Conservation (phyloP, 1,140 invertebrate species). For the Aphelinus certus region DNA sequence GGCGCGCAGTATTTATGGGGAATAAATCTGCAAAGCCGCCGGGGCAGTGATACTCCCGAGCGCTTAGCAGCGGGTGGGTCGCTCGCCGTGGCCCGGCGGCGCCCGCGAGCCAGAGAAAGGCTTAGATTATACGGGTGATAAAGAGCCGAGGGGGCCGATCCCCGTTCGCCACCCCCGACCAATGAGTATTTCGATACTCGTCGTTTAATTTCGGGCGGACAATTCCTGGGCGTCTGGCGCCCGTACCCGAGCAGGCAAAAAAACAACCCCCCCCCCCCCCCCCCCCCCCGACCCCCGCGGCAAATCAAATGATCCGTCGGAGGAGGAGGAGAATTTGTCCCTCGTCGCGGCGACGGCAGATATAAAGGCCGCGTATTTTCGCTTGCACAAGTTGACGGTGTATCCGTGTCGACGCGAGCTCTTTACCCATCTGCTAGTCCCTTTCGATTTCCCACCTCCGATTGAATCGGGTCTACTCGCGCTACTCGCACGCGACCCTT, state of each 20-base stretch:
- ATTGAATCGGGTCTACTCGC: not conserved
- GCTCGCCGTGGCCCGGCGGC: too few relatives aligned
- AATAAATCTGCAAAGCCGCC: conserved; percentile 36
- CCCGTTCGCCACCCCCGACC: conserved; percentile 16
- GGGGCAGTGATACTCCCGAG: too few relatives aligned
- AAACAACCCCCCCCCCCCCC: not conserved
- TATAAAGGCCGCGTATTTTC: too few relatives aligned
- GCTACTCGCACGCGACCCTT: too few relatives aligned
- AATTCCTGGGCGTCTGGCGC: conserved; percentile 34
- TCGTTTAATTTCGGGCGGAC: conserved; percentile 52
- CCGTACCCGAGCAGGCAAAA: not conserved
- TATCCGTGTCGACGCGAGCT: not conserved
- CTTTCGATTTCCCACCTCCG: conserved; percentile 3
- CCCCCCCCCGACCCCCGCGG: too few relatives aligned
- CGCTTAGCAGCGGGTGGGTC: too few relatives aligned
- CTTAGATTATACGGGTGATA: conserved; percentile 9
- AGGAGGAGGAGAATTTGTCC: too few relatives aligned
- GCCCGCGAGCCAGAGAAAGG: too few relatives aligned
- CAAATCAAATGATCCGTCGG: too few relatives aligned
- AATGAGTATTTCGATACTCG: conserved; percentile 48
- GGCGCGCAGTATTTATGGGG: conserved; percentile 31
- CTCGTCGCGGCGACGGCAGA: too few relatives aligned
- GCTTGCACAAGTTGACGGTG: conserved; percentile 12
- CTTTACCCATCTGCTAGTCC: not conserved
- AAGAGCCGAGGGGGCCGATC: too few relatives aligned